Base-by-base conservation (phyloP, 2,888 invertebrate genomes). In the Abscondita cerata region DNA sequence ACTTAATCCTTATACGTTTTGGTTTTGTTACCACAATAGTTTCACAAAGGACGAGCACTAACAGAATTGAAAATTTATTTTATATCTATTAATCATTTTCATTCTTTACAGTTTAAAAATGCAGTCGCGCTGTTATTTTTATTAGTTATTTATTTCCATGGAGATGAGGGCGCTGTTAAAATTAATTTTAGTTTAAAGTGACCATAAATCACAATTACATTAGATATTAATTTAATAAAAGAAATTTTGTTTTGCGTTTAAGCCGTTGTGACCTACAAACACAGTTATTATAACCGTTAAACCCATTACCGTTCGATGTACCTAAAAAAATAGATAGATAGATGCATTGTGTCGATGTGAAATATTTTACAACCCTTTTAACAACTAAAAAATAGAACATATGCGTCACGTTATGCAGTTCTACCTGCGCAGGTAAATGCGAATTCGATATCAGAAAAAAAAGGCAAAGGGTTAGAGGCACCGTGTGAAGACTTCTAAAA, bases 1-100 rank as follows among this genome's bases (percentile, higher is more conserved):
- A 69, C 71, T 73, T 80, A 80, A 80, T 80, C 79, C 78, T 68
- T 59, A 70, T 70, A 69, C 75, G 76, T 78, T 78, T 78, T 78
- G 75, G 76, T 77, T 76, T n/a, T 73, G 61, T 69, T 66, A 73
- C 73, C 73, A 72, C 73, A 74, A 71, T 67, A 73, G 69, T 72
- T 68, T 68, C 65, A 68, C 66, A 72, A 71, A 72, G 47, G 54
- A 19, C 34, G 15, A 40, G 31, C 52, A 41, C 11, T 61, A 12
- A 52, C 33, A 56, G 51, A 55, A 57, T 62, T 62, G 40, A 40
- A 53, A 59, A 62, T 62, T 50, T 58, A 58, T 62, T 62, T 58
- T 44, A 50, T 54, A 40, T 56, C 64, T 60, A 64, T 64, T 64
- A 64, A 64, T 64, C 64, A 64, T 64, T 60, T 44, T 44, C 13